Evolutionary conservation across 2,888 invertebrate species (phyloP).

Genomic region (Electrophaes corylata): DNA sequence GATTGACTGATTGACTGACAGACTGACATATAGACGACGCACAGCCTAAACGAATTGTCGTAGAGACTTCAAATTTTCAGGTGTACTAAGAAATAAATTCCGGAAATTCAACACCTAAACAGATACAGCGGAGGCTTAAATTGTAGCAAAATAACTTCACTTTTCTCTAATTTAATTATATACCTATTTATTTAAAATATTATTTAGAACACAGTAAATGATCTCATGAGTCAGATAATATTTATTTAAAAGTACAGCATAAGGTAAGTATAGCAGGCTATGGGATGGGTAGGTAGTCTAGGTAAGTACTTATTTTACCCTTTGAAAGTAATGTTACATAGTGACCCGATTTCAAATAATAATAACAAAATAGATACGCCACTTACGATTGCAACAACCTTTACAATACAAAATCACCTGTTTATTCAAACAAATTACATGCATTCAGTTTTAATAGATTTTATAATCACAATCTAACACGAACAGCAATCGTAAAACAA

Average conservation of each 20-base stretch:
- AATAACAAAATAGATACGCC: constrained; percentile 4
- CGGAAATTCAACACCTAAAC: too few relatives aligned
- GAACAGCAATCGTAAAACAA: constrained; percentile 52
- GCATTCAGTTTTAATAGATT: constrained; percentile 35
- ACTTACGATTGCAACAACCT: constrained; percentile 6
- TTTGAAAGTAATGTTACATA: constrained; percentile 4
- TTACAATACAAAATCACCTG: constrained; percentile 21
- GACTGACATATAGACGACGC: too few relatives aligned
- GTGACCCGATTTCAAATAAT: constrained; percentile 12
- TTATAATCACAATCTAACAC: constrained; percentile 46
- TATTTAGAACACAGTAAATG: too few relatives aligned
- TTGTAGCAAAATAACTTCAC: too few relatives aligned
- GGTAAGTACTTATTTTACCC: neutral
- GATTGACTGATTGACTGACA: too few relatives aligned
- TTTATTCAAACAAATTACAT: constrained; percentile 24
- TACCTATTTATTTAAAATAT: too few relatives aligned
- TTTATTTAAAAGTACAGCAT: neutral
- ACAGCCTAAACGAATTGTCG: too few relatives aligned
- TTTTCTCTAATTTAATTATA: too few relatives aligned
- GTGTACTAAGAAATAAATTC: too few relatives aligned
- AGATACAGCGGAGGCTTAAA: too few relatives aligned
- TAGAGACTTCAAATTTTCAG: too few relatives aligned
- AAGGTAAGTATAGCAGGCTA: neutral
- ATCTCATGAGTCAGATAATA: too few relatives aligned
- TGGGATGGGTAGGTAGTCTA: neutral